Base-by-base conservation (phyloP, 2,797 vertebrate genomes). In the Tarsius wallacei region DNA sequence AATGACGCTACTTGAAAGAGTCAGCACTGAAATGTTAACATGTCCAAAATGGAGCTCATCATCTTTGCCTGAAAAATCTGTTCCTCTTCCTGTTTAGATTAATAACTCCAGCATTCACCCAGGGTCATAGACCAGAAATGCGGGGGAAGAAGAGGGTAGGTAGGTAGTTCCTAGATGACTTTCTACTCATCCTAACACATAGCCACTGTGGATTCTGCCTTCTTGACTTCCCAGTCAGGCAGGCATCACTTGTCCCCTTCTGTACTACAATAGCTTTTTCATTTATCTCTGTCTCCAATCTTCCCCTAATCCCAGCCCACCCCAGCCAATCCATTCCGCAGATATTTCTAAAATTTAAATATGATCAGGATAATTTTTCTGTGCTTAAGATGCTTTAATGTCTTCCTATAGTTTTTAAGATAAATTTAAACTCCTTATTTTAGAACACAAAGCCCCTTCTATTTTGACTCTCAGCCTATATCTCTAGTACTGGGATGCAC, bases 391-490 rank as follows among this genome's bases (percentile, higher is more conserved):
- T 47, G 33, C 49, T 88, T 93, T 57, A 87, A 68, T 63, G 17
- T 36, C 26, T 78, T 93, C 19, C 9, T 5, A n/a, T 24, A 24
- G 12, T 77, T 88, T 88, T 89, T 47, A 83, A 90, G 47, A 73
- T 97, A 94, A 71, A 93, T 87, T 81, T 91, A 91, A 82, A 42
- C 19, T 85, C 63, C 63, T 94, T 85, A 28, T 88, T 93, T 93
- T 96, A 80, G 59, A 76, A 64, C 47, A 76, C 33, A 64, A 76
- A 94, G 26, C 17, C 68, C 19, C 96, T 77, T 11, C 16, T 89
- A 51, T 78, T 97, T 78, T 94, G 63, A 80, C 63, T 9, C 51
- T 93, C 53, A 85, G 10, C n/a, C 13, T 61, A 16, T 13, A 36
- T 96, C 64, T 91, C 33, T 90, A 63, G 91, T 90, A 70, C 57